Evolutionary conservation across 1,140 invertebrate species (phyloP).

Genomic region (Meteorus sp.): DNA sequence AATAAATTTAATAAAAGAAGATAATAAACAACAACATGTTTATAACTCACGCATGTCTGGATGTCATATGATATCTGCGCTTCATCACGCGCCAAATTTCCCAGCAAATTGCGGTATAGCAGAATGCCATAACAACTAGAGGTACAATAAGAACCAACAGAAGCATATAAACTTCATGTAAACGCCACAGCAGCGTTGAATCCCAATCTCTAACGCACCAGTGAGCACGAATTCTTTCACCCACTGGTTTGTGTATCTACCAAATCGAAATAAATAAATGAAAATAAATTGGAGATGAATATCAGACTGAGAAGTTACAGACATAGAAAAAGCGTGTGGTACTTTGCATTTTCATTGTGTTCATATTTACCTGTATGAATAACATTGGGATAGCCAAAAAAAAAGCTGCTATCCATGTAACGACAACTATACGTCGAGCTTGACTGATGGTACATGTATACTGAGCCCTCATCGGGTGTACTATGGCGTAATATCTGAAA

Average conservation of each 20-base stretch:
- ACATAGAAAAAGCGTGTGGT: neutral
- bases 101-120: constrained; percentile 69
- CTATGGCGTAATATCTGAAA: constrained; percentile 76
- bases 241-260: constrained; percentile 64
- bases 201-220: constrained; percentile 68
- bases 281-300: neutral
- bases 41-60: constrained; percentile 58
- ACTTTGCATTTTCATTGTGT: neutral
- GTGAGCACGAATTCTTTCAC: constrained; percentile 56
- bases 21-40: neutral
- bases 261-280: constrained; percentile 10
- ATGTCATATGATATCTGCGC: constrained; percentile 62
- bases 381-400: constrained; percentile 64
- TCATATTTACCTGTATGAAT: constrained; percentile 60
- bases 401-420: constrained; percentile 68
- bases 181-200: constrained; percentile 56
- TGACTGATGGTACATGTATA: constrained; percentile 73
- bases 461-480: constrained; percentile 75
- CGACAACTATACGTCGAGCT: constrained; percentile 65
- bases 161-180: constrained; percentile 71
- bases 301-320: neutral
- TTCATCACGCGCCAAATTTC: constrained; percentile 68
- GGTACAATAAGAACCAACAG: constrained; percentile 68
- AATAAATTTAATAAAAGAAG: constrained; percentile 22
- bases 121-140: constrained; percentile 66